Conservation (phyloP, 2,797 vertebrate genomes). For the Carapus acus region DNA sequence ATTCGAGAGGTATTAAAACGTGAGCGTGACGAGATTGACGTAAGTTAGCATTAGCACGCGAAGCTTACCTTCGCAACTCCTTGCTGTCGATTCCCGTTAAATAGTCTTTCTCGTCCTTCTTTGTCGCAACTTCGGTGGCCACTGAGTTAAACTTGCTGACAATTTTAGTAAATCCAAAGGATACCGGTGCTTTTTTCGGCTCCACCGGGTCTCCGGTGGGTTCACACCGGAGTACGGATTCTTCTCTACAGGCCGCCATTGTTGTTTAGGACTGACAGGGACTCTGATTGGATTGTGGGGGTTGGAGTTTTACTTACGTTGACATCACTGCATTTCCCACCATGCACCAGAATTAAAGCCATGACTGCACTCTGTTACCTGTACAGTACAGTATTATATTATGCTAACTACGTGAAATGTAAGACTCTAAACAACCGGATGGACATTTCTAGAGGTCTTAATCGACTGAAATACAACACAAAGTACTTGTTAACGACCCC, state of each 20-base stretch:
- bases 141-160: constrained; percentile 61
- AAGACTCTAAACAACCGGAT: not conserved
- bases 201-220: constrained; percentile 38
- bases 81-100: constrained; percentile 68
- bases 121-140: constrained; percentile 13
- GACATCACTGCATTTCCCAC: constrained; percentile 46
- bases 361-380: not conserved
- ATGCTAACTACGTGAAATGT: not conserved
- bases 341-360: constrained; percentile 30
- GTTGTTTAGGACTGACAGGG: constrained; percentile 37
- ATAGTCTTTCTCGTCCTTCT: constrained; percentile 65
- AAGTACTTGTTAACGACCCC: not conserved
- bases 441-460: not conserved
- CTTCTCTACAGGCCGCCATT: constrained; percentile 66
- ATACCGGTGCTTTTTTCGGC: constrained; percentile 61
- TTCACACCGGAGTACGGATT: not conserved
- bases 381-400: not conserved
- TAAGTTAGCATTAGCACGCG: constrained; percentile 47
- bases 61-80: constrained; percentile 68
- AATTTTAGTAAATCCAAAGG: constrained; percentile 76
- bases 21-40: not conserved
- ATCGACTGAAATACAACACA: not conserved
- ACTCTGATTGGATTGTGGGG: constrained; percentile 45
- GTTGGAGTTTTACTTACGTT: constrained; percentile 45
- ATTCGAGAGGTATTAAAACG: not conserved